A percentile compares a stretch with the other conserved stretches of the same genome.
Conservation (phyloP, 1,140 invertebrate species). For the Macrobrachium rosenbergii region DNA sequence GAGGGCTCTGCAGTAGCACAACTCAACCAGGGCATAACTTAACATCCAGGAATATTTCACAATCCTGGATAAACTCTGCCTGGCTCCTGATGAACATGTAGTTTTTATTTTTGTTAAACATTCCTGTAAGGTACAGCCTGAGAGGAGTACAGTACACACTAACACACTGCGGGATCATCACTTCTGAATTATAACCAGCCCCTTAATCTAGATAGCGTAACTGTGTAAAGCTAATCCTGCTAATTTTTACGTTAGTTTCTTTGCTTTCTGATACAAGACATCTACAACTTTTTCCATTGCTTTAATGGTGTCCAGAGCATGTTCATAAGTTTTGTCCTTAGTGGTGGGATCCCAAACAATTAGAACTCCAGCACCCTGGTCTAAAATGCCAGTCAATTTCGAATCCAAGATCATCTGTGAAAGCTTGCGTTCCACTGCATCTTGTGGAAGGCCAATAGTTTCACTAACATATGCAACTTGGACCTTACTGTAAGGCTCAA, state of each 20-base stretch:
- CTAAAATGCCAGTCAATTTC: slow-evolving; percentile 95
- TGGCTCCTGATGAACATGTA: no score
- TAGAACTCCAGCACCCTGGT: slow-evolving; percentile 97
- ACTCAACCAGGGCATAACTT: background rate
- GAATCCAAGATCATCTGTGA: slow-evolving; percentile 99
- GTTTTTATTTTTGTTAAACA: slow-evolving; percentile 1
- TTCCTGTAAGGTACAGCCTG: slow-evolving; percentile 40
- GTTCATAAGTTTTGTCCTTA: slow-evolving; percentile 97
- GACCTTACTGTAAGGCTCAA: slow-evolving; percentile 98
- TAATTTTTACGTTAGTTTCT: slow-evolving; percentile 89
- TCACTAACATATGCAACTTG: slow-evolving; percentile 88
- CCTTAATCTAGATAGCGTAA: slow-evolving; percentile 30
- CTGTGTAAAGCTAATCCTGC: slow-evolving; percentile 48
- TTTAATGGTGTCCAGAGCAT: slow-evolving; percentile 96
- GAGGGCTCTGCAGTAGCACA: background rate
- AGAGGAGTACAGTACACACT: slow-evolving; percentile 28
- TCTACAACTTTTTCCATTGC: slow-evolving; percentile 99
- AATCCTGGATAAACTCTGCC: background rate
- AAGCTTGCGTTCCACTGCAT: slow-evolving; percentile 97
- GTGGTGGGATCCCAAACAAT: slow-evolving; percentile 96
- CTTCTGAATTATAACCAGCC: slow-evolving; percentile 25
- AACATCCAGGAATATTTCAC: background rate
- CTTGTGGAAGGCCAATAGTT: slow-evolving; percentile 88
- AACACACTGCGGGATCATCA: slow-evolving; percentile 11
- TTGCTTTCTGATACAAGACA: slow-evolving; percentile 97